phyloP scores from a whole-genome alignment of 1,140 invertebrate species.

The Diabrotica virgifera region DNA sequence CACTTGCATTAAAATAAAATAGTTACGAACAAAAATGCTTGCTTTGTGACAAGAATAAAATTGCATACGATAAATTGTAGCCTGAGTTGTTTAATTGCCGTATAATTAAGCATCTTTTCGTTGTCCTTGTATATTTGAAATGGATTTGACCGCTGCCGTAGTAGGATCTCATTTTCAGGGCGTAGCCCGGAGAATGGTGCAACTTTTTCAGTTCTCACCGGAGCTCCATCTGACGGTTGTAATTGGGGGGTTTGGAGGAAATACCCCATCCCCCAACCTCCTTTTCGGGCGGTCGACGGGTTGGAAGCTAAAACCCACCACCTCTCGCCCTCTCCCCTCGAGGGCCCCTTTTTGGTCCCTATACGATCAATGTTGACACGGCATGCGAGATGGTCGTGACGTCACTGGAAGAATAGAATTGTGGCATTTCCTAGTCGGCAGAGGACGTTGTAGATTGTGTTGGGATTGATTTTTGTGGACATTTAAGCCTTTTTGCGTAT shows the following conservation, averaged over 20 bases:
- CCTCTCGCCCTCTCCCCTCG: neutral
- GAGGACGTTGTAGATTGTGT: constrained; percentile 15
- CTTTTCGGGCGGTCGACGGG: constrained; percentile 1
- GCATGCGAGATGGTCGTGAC: constrained; percentile 28
- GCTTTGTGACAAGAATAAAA: no score
- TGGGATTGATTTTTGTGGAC: neutral
- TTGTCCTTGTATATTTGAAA: neutral
- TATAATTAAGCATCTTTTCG: no score
- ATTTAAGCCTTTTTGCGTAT: no score
- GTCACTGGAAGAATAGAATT: constrained; percentile 12
- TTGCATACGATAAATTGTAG: no score
- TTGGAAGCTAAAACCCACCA: constrained; percentile 3
- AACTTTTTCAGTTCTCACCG: constrained; percentile 31
- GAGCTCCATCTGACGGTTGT: constrained; percentile 31
- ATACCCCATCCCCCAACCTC: neutral
- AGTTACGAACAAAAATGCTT: no score
- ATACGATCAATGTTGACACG: constrained; percentile 32
- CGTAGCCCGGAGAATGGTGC: constrained; percentile 22
- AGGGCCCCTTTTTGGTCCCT: constrained; percentile 23
- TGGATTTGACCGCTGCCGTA: neutral
- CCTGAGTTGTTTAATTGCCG: no score
- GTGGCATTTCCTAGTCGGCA: constrained; percentile 4
- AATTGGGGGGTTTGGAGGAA: constrained; percentile 27
- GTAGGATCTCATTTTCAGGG: constrained; percentile 1
- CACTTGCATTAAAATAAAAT: no score